These are phyloP conservation scores for Hyppa rectilinea DNA, from an alignment of 2,888 invertebrate genomes.

Conservation along the genomic window DNA sequence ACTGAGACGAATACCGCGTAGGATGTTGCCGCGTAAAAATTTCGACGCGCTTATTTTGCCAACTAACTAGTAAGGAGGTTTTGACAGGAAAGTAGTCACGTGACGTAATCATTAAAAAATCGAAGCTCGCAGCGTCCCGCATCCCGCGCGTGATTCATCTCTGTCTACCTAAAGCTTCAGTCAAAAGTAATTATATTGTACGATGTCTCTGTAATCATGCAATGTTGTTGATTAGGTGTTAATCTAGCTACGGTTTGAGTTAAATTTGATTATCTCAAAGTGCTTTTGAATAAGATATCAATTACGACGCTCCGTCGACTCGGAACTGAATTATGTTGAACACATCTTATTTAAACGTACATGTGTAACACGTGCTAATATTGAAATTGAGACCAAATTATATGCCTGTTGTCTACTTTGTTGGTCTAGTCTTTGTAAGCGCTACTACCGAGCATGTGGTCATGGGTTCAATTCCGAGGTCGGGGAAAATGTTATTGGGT, in stretches of 20 bases:
- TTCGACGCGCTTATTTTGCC: too few relatives aligned
- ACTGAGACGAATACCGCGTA: neutral
- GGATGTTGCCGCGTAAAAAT: too few relatives aligned
- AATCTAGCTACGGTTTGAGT: conserved; percentile 41
- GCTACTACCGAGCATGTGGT: neutral
- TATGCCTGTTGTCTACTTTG: neutral
- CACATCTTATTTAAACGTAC: neutral
- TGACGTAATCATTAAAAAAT: too few relatives aligned
- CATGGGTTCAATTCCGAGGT: too few relatives aligned
- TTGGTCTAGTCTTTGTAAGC: too few relatives aligned
- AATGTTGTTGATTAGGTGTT: conserved; percentile 53
- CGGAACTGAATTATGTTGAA: conserved; percentile 45
- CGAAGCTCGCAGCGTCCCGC: too few relatives aligned
- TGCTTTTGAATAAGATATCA: conserved; percentile 59
- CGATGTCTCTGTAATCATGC: conserved; percentile 16
- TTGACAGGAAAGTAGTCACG: too few relatives aligned
- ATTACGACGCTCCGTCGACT: conserved; percentile 40
- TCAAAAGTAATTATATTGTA: conserved; percentile 31
- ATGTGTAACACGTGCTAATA: neutral
- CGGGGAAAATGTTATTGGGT: too few relatives aligned
- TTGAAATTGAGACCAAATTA: neutral
- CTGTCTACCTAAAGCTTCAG: neutral
- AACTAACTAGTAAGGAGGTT: too few relatives aligned
- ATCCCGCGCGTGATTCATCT: neutral
- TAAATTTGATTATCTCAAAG: conserved; percentile 49